A percentile compares a stretch with the other conserved stretches of the same genome.
These are phyloP conservation scores for Meghimatium bilineatum DNA, from an alignment of 2,888 invertebrate species.

Conservation along the genomic window DNA sequence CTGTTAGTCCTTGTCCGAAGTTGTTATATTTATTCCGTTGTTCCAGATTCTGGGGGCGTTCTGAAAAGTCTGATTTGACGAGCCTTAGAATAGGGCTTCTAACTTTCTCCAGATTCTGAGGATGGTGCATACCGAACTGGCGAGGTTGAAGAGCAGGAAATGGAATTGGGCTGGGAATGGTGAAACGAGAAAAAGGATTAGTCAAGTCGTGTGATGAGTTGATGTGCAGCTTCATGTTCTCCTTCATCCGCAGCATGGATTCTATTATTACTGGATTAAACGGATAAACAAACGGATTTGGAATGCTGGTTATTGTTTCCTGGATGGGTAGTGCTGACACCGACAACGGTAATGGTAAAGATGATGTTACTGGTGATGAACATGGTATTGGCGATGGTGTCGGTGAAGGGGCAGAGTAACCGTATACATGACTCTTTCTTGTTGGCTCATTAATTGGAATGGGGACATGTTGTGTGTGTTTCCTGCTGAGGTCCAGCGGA, in stretches of 20 bases:
- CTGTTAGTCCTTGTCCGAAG: conserved; percentile 20
- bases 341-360: conserved; percentile 1
- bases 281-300: conserved; percentile 47
- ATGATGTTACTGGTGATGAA: background rate
- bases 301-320: conserved; percentile 46
- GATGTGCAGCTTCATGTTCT: conserved; percentile 61
- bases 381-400: background rate
- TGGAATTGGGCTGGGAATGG: conserved; percentile 60
- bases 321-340: conserved; percentile 33
- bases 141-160: conserved; percentile 59
- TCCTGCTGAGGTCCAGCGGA: conserved; percentile 57
- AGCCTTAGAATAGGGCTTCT: conserved; percentile 54
- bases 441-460: conserved; percentile 58
- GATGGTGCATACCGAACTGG: conserved; percentile 56
- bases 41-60: background rate
- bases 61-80: conserved; percentile 49
- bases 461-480: conserved; percentile 14
- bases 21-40: background rate
- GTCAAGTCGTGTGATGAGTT: conserved; percentile 59
- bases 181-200: conserved; percentile 62
- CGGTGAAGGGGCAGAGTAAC: conserved; percentile 55
- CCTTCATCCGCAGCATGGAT: conserved; percentile 66
- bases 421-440: conserved; percentile 71
- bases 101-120: conserved; percentile 37
- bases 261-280: conserved; percentile 62